phyloP scores from a whole-genome alignment of 2,797 vertebrate genomes.

The Gallinago solitaria region DNA sequence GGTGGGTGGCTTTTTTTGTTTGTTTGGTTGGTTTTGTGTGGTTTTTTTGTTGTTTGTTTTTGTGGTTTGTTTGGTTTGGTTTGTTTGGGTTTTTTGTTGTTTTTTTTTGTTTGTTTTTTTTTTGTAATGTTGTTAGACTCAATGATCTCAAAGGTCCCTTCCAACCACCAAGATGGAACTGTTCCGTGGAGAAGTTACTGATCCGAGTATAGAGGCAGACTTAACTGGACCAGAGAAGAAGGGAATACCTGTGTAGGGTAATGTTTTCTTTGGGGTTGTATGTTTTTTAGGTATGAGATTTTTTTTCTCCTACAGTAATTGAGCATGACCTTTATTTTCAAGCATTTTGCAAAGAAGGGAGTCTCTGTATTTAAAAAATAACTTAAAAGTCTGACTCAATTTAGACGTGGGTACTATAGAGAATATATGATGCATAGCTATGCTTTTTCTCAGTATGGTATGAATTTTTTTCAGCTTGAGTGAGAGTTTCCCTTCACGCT shows the following conservation, averaged over 20 bases:
- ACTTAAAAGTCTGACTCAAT: background rate
- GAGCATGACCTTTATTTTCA: background rate
- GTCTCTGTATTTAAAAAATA: background rate
- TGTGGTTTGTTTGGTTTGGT: too few relatives aligned
- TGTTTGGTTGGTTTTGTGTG: too few relatives aligned
- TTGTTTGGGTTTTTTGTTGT: too few relatives aligned
- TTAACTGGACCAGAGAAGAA: background rate
- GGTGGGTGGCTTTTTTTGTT: too few relatives aligned
- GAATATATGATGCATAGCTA: background rate
- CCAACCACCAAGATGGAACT: too few relatives aligned
- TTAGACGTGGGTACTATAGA: background rate
- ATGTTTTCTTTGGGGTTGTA: background rate
- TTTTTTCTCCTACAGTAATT: background rate
- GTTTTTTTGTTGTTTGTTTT: too few relatives aligned
- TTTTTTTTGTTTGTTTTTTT: too few relatives aligned
- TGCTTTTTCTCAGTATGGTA: background rate
- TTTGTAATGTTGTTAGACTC: too few relatives aligned
- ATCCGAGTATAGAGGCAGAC: background rate
- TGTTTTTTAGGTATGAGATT: rapidly evolving
- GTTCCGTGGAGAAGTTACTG: background rate
- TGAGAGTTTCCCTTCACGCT: background rate
- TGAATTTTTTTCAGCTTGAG: background rate
- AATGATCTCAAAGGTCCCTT: too few relatives aligned
- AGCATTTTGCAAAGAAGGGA: background rate
- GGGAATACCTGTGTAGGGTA: background rate